Conservation (phyloP, 1,140 invertebrate species). For the Octopus sinensis region DNA sequence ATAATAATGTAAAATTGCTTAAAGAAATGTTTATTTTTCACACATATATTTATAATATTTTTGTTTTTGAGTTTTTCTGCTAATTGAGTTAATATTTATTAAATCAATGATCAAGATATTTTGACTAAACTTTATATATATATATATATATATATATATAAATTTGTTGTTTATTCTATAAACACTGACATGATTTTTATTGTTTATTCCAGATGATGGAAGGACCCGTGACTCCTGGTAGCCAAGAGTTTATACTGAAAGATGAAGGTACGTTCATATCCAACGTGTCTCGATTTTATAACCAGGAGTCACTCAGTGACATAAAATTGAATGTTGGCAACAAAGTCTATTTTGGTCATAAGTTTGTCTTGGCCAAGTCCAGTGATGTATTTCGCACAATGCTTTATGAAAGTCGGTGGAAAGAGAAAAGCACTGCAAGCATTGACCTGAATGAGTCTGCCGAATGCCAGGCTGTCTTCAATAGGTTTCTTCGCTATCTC, state of each 20-base stretch:
- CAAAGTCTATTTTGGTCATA: conserved; percentile 46
- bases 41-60: no score
- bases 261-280: conserved; percentile 54
- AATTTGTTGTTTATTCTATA: no score
- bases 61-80: no score
- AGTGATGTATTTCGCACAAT: conserved; percentile 56
- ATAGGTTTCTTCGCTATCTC: conserved; percentile 52
- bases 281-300: conserved; percentile 53
- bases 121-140: no score
- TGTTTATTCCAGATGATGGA: conserved; percentile 27
- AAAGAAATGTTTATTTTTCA: no score
- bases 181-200: neutral
- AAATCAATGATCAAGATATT: no score
- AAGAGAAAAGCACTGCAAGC: conserved; percentile 36
- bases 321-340: conserved; percentile 50
- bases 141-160: no score
- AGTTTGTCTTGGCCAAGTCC: conserved; percentile 56
- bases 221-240: neutral
- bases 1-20: no score
- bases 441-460: conserved; percentile 51
- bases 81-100: no score
- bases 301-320: conserved; percentile 51
- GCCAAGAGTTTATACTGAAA: conserved; percentile 34
- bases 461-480: conserved; percentile 53
- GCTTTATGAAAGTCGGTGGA: conserved; percentile 51